Base-by-base conservation (phyloP, 2,888 invertebrate genomes). In the Synanthedon myopaeformis region DNA sequence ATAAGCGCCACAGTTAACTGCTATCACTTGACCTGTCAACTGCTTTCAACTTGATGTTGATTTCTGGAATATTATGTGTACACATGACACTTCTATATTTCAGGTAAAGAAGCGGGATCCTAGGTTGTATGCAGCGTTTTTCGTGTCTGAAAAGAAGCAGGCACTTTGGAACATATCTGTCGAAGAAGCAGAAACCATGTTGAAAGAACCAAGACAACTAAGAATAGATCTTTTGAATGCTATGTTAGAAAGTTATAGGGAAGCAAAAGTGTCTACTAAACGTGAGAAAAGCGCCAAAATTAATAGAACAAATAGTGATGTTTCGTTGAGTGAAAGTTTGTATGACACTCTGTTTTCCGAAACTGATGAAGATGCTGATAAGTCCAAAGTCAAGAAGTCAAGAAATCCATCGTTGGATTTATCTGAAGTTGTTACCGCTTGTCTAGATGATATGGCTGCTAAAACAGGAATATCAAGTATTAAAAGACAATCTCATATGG, bases 141-240 rank as follows among this genome's bases (percentile, higher is more conserved):
- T 84, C 51, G 72, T 91, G 14, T 88, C 89, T n/a, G 84, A 89
- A 48, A 80, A 88, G 58, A 83, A 89, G 58, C 80, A 85, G 61
- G 65, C 79, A 3, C 89, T 90, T 54, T 96, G 96, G 95, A 85
- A 89, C 42, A 79, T 88, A 51, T 95, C 95, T 0, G 90, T 95
- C 0, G 85, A 89, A n/a, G 95, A 95, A 80, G 94, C 95, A 0
- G 92, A 92, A 64, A 82, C 82, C 52, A 82, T 95, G 6, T 74
- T 90, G 3, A 69, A 81, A 11, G 86, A 90, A 67, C 85, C 89
- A 12, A 82, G 89, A 55, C 74, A 89, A 49, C 77, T 91, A n/a
- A 87, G 92, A 58, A 81, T 91, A 49, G 84, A 89, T 49, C 79
- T 85, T 54, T 88, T 91, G 56, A 70, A 78, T 54, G 78, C 80